Evolutionary conservation across 2,888 invertebrate species (phyloP).

Genomic region (Chromoteleia sp.): DNA sequence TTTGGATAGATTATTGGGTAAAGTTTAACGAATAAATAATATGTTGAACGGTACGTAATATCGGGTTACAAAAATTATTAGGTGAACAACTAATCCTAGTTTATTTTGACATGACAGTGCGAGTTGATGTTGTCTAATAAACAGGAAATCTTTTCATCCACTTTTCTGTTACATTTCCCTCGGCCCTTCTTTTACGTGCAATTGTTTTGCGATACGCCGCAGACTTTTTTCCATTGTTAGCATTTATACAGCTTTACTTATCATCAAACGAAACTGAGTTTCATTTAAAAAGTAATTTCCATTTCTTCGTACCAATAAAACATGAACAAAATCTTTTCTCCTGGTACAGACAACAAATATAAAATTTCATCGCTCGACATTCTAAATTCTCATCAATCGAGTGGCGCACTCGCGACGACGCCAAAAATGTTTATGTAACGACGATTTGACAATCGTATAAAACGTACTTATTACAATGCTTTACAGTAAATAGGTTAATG

Average conservation of each 20-base stretch:
- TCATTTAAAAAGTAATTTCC: constrained; percentile 23
- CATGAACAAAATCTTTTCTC: background rate
- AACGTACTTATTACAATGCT: constrained; percentile 26
- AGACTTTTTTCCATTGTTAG: constrained; percentile 11
- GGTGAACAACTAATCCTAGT: constrained; percentile 9
- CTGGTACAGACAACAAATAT: background rate
- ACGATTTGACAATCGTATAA: constrained; percentile 8
- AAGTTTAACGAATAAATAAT: constrained; percentile 50
- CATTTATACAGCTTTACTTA: constrained; percentile 16
- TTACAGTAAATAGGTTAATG: constrained; percentile 57
- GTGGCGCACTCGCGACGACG: background rate
- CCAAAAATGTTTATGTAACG: constrained; percentile 11
- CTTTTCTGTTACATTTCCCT: background rate
- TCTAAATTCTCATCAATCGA: background rate
- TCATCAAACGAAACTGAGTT: constrained; percentile 27
- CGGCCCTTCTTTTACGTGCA: background rate
- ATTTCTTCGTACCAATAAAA: constrained; percentile 13
- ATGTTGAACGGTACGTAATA: constrained; percentile 22
- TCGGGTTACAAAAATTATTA: too few species aligned
- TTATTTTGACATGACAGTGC: constrained; percentile 29
- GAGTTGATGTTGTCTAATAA: constrained; percentile 22
- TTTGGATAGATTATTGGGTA: constrained; percentile 42
- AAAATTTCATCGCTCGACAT: background rate
- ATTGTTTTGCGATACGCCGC: constrained; percentile 1
- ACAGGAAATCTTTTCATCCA: constrained; percentile 13